phyloP scores from a whole-genome alignment of 1,140 invertebrate genomes.

The Bombus consobrinus region DNA sequence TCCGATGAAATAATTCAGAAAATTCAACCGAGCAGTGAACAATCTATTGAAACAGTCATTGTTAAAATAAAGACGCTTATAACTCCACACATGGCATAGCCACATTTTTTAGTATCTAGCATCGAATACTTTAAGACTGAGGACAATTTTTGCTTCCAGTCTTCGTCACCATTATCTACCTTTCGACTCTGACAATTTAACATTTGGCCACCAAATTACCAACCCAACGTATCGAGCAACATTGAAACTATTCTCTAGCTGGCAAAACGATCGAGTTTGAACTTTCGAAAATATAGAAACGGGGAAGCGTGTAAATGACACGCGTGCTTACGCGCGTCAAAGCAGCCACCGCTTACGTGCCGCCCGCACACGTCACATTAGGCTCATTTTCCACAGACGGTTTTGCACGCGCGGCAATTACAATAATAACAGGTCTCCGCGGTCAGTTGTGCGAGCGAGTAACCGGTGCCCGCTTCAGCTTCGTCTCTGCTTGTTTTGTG shows the following conservation, averaged over 20 bases:
- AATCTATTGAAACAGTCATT: neutral
- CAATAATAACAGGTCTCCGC: slow-evolving; percentile 81
- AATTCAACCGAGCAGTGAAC: no score
- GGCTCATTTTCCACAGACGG: slow-evolving; percentile 81
- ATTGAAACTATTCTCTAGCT: neutral
- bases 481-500: slow-evolving; percentile 75
- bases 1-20: no score
- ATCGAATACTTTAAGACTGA: neutral
- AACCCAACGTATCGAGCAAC: neutral
- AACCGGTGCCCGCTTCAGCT: slow-evolving; percentile 56
- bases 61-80: neutral
- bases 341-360: neutral
- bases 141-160: neutral
- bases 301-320: slow-evolving; percentile 4
- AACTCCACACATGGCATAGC: neutral
- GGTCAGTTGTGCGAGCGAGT: slow-evolving; percentile 65
- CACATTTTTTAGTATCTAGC: neutral
- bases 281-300: neutral
- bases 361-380: slow-evolving; percentile 80
- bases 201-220: neutral
- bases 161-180: neutral
- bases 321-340: slow-evolving; percentile 16
- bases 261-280: neutral
- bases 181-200: neutral
- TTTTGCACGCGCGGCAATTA: slow-evolving; percentile 81